Evolutionary conservation across 2,797 vertebrate genomes (phyloP).

Genomic region (Yasuhikotakia modesta): DNA sequence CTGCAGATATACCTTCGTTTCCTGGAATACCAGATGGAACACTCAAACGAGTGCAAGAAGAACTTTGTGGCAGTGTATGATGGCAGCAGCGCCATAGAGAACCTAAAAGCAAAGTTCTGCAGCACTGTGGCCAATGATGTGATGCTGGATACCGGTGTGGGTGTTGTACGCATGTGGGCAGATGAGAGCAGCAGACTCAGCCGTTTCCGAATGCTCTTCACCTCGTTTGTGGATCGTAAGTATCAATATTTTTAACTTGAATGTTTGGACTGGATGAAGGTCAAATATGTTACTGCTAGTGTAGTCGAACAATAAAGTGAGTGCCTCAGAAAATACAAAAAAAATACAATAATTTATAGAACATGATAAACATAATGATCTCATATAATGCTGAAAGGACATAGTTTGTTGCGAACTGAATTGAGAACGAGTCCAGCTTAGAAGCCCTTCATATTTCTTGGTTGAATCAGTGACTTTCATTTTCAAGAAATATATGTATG

Average conservation of each 20-base stretch:
- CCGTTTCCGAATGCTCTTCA: slow-evolving; percentile 96
- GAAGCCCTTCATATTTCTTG: neutral
- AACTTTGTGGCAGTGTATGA: slow-evolving; percentile 99
- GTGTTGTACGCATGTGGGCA: slow-evolving; percentile 96
- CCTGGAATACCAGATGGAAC: slow-evolving; percentile 98
- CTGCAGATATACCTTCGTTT: slow-evolving; percentile 95
- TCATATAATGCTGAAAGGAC: neutral
- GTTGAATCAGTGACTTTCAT: slow-evolving; percentile 21
- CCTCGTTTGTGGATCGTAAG: slow-evolving; percentile 97
- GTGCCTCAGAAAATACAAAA: slow-evolving; percentile 2
- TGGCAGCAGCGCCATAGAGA: slow-evolving; percentile 96
- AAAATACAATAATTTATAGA: neutral
- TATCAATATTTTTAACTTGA: slow-evolving; percentile 26
- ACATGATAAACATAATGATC: neutral
- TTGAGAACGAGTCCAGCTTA: neutral
- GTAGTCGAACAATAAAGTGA: neutral
- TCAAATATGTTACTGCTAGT: neutral
- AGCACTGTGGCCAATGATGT: slow-evolving; percentile 97
- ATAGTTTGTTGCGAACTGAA: neutral
- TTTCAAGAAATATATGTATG: neutral
- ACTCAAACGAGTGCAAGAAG: slow-evolving; percentile 98
- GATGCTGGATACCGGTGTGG: slow-evolving; percentile 88
- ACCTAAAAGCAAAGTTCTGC: slow-evolving; percentile 98
- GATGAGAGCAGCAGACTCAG: slow-evolving; percentile 93
- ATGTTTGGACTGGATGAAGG: neutral